Percentiles rank a stretch among this genome's conserved stretches.
Conservation (phyloP, 30 jellyfish, hydroid and myxozoan species). For the Chrysaora quinquecirrha region DNA sequence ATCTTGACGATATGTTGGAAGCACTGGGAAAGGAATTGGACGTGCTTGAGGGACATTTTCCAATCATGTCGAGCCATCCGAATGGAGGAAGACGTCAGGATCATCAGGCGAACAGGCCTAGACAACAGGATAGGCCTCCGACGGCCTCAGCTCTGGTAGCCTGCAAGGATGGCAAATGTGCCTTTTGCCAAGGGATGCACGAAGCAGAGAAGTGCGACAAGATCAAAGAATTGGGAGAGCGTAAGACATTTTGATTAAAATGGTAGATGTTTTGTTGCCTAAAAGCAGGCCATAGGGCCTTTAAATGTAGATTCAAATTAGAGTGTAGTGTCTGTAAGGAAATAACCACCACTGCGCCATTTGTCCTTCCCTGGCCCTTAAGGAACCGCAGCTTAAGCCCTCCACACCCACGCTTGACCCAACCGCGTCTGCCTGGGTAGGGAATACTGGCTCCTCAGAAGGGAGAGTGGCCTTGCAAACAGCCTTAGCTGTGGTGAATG, state of each 20-base stretch:
- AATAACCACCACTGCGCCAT: constrained; percentile 26
- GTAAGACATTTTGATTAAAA: constrained; percentile 18
- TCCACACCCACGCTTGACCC: constrained; percentile 7
- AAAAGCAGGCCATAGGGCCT: constrained; percentile 35
- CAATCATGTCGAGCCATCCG: constrained; percentile 3
- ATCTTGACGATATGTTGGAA: too few species aligned
- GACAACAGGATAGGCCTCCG: constrained; percentile 28
- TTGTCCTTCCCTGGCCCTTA: constrained; percentile 9
- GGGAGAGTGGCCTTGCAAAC: constrained; percentile 75
- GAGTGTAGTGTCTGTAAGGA: constrained; percentile 15
- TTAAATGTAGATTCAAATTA: neutral
- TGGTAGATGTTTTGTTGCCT: constrained; percentile 44
- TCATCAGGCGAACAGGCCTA: neutral
- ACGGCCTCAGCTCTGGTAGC: constrained; percentile 57
- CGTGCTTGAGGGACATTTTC: too few species aligned
- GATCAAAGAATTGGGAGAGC: constrained; percentile 14
- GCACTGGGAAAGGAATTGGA: too few species aligned
- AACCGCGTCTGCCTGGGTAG: constrained; percentile 33
- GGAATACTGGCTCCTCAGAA: constrained; percentile 36
- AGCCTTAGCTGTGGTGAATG: constrained; percentile 66
- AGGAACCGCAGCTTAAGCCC: constrained; percentile 19
- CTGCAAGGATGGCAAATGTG: constrained; percentile 14
- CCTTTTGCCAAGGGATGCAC: constrained; percentile 16
- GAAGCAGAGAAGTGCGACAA: constrained; percentile 16
- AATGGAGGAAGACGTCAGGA: neutral